Evolutionary conservation across 2,888 invertebrate species (phyloP), one percentile per base, ranked within the genome.

Genomic region (Melanostoma scalare): DNA sequence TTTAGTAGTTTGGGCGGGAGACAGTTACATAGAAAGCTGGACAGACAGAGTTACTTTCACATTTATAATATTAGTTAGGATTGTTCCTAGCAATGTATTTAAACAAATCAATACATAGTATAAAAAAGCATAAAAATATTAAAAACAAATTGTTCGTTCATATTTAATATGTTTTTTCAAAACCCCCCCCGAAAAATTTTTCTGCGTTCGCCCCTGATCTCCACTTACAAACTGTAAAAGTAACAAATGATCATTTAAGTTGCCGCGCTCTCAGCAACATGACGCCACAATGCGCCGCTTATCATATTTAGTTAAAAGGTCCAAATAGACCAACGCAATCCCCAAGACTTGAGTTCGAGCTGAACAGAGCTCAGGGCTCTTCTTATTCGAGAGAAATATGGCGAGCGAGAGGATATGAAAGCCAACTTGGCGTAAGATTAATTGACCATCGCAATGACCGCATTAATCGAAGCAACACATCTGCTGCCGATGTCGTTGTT

Each of bases 401-500:
- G 31, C 3, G 6, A 50, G 42, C 42, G 50, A 8, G 48, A 75
- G 79, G 71, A 75, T 65, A 74, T 75, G 79, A 71, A 78, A 71
- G 73, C 78, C 73, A 72, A 68, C 72, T 72, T 73, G 81, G 73
- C 68, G 61, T 44, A 84, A 84, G 84, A 84, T 84, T 84, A 84
- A 84, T 84, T 75, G 74, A 79, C 79, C 79, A 79, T 71, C 50
- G 50, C 71, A 67, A 79, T 84, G 84, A 75, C 84, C 79, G 84
- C 84, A 84, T 79, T 79, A 84, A 84, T 84, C 84, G 84, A 84
- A 60, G 79, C 60, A 79, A 84, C 79, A 75, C 79, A 84, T 84
- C 84, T 84, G 78, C 84, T 60, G 84, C 55, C 65, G 74, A 46
- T 60, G 75, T 33, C 53, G 10, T 40, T 55, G 52, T 69, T 44